These are phyloP conservation scores for Glaucopsyche alexis DNA, from an alignment of 2,888 invertebrate genomes.

Conservation along the genomic window DNA sequence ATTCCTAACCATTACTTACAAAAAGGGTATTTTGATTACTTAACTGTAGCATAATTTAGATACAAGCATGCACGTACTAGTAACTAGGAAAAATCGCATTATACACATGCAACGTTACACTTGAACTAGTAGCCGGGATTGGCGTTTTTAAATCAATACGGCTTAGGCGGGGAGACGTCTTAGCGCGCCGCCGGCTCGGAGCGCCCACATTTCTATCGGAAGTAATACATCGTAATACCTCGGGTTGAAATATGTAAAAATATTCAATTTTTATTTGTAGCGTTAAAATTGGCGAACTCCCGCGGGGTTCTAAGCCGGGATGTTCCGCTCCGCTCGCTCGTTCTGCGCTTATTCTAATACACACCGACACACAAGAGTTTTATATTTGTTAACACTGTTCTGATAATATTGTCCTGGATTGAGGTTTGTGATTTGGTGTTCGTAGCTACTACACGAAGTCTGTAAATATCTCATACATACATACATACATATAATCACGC, in stretches of 20 bases:
- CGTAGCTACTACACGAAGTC: no score
- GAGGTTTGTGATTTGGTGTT: no score
- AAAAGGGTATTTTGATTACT: no score
- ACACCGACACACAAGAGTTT: constrained; percentile 49
- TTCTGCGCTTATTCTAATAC: constrained; percentile 57
- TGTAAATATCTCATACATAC: no score
- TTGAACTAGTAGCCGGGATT: constrained; percentile 35
- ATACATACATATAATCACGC: no score
- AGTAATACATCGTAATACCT: constrained; percentile 73
- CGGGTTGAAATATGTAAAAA: constrained; percentile 68
- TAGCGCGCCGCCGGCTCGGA: constrained; percentile 45
- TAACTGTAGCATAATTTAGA: no score
- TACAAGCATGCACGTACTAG: background rate
- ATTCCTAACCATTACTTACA: no score
- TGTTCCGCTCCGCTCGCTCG: constrained; percentile 60
- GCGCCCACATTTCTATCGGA: constrained; percentile 74
- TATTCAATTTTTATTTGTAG: constrained; percentile 72
- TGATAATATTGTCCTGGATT: background rate
- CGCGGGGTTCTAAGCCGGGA: constrained; percentile 61
- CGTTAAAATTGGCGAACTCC: constrained; percentile 62
- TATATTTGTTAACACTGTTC: constrained; percentile 32
- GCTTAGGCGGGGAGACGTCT: constrained; percentile 52
- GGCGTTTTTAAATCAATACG: constrained; percentile 60
- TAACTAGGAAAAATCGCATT: background rate
- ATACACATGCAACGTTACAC: constrained; percentile 21